phyloP scores from a whole-genome alignment of 2,888 invertebrate genomes.

The Magallana nippona region DNA sequence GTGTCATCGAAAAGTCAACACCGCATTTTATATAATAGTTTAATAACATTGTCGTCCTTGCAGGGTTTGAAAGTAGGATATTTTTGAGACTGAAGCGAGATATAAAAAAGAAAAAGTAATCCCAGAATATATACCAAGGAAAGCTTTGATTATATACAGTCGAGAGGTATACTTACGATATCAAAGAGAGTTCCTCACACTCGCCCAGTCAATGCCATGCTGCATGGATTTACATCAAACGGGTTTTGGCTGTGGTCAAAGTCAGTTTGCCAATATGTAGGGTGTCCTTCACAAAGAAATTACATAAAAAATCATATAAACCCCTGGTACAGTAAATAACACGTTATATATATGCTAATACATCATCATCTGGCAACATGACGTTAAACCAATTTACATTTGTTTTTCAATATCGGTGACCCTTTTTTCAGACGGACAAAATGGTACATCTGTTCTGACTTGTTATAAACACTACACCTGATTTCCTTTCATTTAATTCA shows the following conservation, averaged over 20 bases:
- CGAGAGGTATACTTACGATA: not conserved
- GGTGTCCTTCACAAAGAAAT: no score
- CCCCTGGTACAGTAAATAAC: no score
- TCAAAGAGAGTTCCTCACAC: not conserved
- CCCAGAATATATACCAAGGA: not conserved
- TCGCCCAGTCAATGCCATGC: not conserved
- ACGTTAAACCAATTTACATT: no score
- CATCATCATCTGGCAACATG: no score
- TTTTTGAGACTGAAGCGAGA: no score
- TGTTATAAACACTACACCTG: not conserved
- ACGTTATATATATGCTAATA: no score
- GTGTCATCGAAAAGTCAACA: conserved; percentile 2
- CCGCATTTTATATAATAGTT: not conserved
- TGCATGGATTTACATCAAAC: no score
- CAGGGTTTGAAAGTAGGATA: not conserved
- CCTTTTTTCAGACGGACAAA: no score
- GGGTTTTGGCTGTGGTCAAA: no score
- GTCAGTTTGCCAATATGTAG: no score
- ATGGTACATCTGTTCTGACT: not conserved
- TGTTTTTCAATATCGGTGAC: no score
- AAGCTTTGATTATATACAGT: not conserved
- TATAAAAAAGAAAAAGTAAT: not conserved
- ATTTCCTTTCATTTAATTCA: not conserved
- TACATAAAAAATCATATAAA: no score
- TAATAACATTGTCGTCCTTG: not conserved